Evolutionary conservation across 1,140 invertebrate genomes (phyloP), one percentile per base, ranked within the genome.

Genomic region (Varroa destructor): DNA sequence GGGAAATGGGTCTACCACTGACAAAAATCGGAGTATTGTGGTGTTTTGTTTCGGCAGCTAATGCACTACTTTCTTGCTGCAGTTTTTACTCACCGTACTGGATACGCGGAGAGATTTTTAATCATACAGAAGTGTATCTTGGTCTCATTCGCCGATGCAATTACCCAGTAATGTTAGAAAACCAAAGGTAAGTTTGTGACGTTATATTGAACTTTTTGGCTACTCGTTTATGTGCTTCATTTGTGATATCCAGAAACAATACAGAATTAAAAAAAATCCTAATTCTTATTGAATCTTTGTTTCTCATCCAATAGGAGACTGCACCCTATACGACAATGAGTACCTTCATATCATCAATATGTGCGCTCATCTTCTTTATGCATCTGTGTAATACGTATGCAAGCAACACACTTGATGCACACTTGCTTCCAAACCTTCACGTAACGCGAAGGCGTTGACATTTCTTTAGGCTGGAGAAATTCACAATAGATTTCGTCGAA

Each of bases 101-200:
- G 61, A 67, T 67, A 67, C 61, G 61, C 36, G 61, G 61, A 40
- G 14, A 67, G 8, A 67, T 67, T 36, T 67, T 67, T 37, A 67
- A 67, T 37, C 40, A 67, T 37, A 67, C 61, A 67, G 46, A 43
- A 67, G 61, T 67, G 40, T 40, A 67, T 37, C 61, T 67, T 67
- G 61, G 61, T 36, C 10, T 67, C 12, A n/a, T 67, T 12, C 40
- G 61, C 40, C 40, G 61, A 40, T 67, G 61, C 61, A 67, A 67
- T 67, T 67, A 67, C 46, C 61, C 61, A 40, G 61, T 67, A 14
- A 12, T 67, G 37, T 37, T 67, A 2, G 61, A 67, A 46, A 67
- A 67, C 46, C 61, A 67, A 67, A 67, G 61, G 61, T 67, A 67
- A 51, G 8, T 3, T 51, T 8, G 46, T 8, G 8, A 5, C 3